A percentile compares a stretch with the other conserved stretches of the same genome.
phyloP scores from a whole-genome alignment of 2,113 vertebrate species.

The Poeciliopsis retropinna region DNA sequence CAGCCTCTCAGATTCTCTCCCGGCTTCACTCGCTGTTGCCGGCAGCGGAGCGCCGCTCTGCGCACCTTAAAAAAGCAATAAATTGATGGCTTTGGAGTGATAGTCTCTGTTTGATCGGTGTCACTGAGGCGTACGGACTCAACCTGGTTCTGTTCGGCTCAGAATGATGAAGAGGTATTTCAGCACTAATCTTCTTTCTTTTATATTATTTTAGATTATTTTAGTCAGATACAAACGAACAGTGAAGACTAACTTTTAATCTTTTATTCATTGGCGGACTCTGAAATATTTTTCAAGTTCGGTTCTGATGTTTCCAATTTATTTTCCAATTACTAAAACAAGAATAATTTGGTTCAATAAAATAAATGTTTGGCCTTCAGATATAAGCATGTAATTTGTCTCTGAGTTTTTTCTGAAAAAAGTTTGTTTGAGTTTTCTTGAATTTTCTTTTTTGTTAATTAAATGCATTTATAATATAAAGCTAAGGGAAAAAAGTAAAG shows the following conservation, averaged over 20 bases:
- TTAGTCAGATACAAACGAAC: neutral
- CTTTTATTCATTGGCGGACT: neutral
- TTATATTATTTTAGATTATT: neutral
- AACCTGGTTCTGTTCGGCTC: no score
- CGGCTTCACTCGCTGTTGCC: neutral
- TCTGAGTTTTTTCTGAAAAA: neutral
- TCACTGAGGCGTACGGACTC: slow-evolving; percentile 63
- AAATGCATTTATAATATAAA: neutral
- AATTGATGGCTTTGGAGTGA: slow-evolving; percentile 74
- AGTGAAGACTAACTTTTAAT: neutral
- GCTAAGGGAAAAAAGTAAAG: neutral
- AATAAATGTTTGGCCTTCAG: neutral
- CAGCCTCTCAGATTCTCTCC: slow-evolving; percentile 30
- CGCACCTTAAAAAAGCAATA: slow-evolving; percentile 39
- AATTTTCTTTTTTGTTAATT: neutral
- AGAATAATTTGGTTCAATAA: neutral
- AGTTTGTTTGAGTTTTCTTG: neutral
- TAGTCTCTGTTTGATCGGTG: slow-evolving; percentile 61
- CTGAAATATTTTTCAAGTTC: neutral
- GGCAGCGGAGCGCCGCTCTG: slow-evolving; percentile 32
- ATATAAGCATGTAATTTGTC: neutral
- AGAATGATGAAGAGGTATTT: neutral
- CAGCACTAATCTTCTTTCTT: neutral
- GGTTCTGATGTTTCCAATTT: neutral
- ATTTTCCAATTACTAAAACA: neutral